These are phyloP conservation scores for Lagocephalus sceleratus DNA, from an alignment of 2,797 vertebrate species.

Conservation along the genomic window DNA sequence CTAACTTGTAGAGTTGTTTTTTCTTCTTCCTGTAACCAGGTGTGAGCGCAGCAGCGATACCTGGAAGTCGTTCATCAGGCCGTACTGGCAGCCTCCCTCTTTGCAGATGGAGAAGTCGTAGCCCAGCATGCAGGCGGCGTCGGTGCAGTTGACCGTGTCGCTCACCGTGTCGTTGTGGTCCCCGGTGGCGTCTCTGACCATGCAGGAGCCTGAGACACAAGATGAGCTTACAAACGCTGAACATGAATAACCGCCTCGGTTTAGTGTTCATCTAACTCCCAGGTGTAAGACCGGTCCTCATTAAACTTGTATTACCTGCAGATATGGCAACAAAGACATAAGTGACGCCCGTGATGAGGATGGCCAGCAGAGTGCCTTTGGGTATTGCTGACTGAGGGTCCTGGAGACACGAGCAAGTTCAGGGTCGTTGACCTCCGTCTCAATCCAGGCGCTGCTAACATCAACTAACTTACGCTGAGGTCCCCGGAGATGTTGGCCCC, in stretches of 20 bases:
- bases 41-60: slow-evolving; percentile 33
- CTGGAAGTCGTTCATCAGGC: slow-evolving; percentile 92
- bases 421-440: background rate
- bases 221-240: too few relatives aligned
- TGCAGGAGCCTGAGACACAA: slow-evolving; percentile 81
- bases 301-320: slow-evolving; percentile 82
- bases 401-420: slow-evolving; percentile 62
- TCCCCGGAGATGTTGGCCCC: slow-evolving; percentile 98
- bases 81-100: slow-evolving; percentile 79
- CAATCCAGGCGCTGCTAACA: background rate
- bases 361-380: slow-evolving; percentile 94
- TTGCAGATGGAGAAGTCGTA: slow-evolving; percentile 93
- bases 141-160: slow-evolving; percentile 84
- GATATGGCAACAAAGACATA: slow-evolving; percentile 87
- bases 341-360: slow-evolving; percentile 91
- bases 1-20: too few relatives aligned
- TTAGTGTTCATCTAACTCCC: too few relatives aligned
- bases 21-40: too few relatives aligned
- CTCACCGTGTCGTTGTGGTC: slow-evolving; percentile 84
- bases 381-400: slow-evolving; percentile 96
- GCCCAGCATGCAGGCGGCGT: slow-evolving; percentile 89
- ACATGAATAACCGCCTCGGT: too few relatives aligned
- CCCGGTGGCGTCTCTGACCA: slow-evolving; percentile 92
- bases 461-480: slow-evolving; percentile 81
- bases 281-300: too few relatives aligned